Evolutionary conservation across 2,113 vertebrate genomes (phyloP).

Genomic region (Taurulus bubalis): DNA sequence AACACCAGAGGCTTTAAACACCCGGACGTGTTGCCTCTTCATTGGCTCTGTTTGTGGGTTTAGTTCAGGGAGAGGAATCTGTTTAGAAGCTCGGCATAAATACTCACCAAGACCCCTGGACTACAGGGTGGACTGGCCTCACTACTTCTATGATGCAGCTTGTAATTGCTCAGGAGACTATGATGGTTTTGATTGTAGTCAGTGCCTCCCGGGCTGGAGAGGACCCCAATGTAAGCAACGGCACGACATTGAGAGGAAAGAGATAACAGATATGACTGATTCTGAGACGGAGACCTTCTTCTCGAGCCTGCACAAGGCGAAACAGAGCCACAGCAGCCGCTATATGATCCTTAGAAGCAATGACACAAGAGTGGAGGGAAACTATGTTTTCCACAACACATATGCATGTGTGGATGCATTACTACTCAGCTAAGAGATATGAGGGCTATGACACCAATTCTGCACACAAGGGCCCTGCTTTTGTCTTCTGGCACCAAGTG

Average conservation of each 20-base stretch:
- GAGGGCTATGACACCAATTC: constrained; percentile 19
- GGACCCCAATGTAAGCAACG: constrained; percentile 25
- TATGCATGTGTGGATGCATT: constrained; percentile 62
- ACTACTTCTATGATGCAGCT: constrained; percentile 40
- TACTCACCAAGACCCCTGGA: constrained; percentile 29
- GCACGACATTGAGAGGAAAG: constrained; percentile 33
- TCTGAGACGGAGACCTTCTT: constrained; percentile 52
- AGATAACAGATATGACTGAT: constrained; percentile 42
- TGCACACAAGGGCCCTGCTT: constrained; percentile 56
- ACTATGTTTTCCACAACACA: constrained; percentile 46
- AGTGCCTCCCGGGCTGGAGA: constrained; percentile 47
- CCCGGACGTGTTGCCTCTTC: constrained; percentile 46
- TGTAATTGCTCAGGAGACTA: constrained; percentile 53
- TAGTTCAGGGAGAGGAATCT: constrained; percentile 42
- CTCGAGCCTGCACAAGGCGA: constrained; percentile 43
- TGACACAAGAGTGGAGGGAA: constrained; percentile 29
- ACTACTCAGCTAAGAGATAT: constrained; percentile 46
- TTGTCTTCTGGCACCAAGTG: constrained; percentile 56
- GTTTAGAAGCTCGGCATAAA: constrained; percentile 7
- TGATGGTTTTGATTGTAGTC: constrained; percentile 58
- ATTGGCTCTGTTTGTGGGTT: constrained; percentile 53
- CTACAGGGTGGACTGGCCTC: constrained; percentile 55
- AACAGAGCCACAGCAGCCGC: constrained; percentile 34
- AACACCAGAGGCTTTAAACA: constrained; percentile 37
- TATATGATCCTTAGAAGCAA: constrained; percentile 53